Percentiles rank a stretch among this genome's conserved stretches.
These are phyloP conservation scores for Drosophila nannoptera DNA, from an alignment of 1,140 invertebrate species.

Conservation along the genomic window DNA sequence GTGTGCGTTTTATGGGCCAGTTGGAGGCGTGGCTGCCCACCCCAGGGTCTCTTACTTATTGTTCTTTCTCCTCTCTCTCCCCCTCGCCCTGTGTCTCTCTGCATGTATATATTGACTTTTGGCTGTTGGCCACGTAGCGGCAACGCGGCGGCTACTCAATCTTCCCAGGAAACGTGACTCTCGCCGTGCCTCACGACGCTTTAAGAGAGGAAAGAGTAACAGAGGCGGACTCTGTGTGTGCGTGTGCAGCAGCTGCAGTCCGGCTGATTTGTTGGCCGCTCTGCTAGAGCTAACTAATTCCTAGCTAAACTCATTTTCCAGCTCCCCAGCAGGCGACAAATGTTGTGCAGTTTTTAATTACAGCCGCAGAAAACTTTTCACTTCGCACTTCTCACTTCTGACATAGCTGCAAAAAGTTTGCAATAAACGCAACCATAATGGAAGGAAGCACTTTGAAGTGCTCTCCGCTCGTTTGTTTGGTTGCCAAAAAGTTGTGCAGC, in stretches of 20 bases:
- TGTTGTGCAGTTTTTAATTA: conserved; percentile 59
- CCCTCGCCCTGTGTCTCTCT: too few relatives aligned
- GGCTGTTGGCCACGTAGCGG: conserved; percentile 50
- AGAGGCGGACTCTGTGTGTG: not conserved
- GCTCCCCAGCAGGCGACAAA: conserved; percentile 14
- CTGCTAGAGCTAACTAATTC: conserved; percentile 33
- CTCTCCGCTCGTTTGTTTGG: not conserved
- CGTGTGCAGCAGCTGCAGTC: conserved; percentile 45
- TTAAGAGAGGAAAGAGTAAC: not conserved
- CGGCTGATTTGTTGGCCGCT: conserved; percentile 29
- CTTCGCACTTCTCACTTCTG: not conserved
- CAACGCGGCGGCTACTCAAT: conserved; percentile 46
- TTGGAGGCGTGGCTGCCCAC: conserved; percentile 15
- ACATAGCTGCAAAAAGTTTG: conserved; percentile 26
- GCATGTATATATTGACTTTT: conserved; percentile 50
- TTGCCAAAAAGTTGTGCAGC: conserved; percentile 4
- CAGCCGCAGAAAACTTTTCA: conserved; percentile 31
- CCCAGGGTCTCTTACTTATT: conserved; percentile 36
- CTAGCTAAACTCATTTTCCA: conserved; percentile 31
- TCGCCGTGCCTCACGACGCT: conserved; percentile 6
- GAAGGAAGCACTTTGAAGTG: not conserved
- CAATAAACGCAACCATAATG: not conserved
- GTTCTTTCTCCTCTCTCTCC: conserved; percentile 6
- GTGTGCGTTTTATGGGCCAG: conserved; percentile 59
- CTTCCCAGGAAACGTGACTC: conserved; percentile 56